These are phyloP conservation scores for Anguilla obscura DNA, from an alignment of 2,797 vertebrate species.

Conservation along the genomic window DNA sequence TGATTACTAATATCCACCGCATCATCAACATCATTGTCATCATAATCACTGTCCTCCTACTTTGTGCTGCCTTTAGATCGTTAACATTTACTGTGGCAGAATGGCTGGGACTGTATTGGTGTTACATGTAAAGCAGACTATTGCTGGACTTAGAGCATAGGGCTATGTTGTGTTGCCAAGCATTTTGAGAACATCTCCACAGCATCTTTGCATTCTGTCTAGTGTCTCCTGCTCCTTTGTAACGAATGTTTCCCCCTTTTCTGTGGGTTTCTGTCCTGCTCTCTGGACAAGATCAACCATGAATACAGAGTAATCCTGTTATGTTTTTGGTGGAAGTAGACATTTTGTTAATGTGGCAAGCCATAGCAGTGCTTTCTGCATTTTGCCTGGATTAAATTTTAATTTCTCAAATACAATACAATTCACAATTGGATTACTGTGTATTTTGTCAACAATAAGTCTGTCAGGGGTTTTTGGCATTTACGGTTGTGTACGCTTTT, in stretches of 20 bases:
- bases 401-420: neutral
- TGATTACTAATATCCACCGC: neutral
- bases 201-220: neutral
- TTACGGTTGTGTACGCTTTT: conserved; percentile 15
- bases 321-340: too few relatives aligned
- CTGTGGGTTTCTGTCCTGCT: neutral
- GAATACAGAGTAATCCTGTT: neutral
- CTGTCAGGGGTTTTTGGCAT: neutral
- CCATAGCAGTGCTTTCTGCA: neutral
- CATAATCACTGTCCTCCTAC: neutral
- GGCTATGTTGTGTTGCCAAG: neutral
- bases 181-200: neutral
- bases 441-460: neutral
- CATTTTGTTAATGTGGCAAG: neutral
- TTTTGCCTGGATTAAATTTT: neutral
- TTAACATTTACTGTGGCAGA: conserved; percentile 42
- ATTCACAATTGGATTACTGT: conserved; percentile 6
- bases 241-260: neutral
- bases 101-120: conserved; percentile 11
- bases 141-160: neutral
- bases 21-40: conserved; percentile 26
- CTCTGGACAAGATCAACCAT: neutral
- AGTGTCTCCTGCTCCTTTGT: neutral
- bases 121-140: neutral
- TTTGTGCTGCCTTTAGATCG: conserved; percentile 4